phyloP scores from a whole-genome alignment of 2,797 vertebrate species.

The Apogon talboti region DNA sequence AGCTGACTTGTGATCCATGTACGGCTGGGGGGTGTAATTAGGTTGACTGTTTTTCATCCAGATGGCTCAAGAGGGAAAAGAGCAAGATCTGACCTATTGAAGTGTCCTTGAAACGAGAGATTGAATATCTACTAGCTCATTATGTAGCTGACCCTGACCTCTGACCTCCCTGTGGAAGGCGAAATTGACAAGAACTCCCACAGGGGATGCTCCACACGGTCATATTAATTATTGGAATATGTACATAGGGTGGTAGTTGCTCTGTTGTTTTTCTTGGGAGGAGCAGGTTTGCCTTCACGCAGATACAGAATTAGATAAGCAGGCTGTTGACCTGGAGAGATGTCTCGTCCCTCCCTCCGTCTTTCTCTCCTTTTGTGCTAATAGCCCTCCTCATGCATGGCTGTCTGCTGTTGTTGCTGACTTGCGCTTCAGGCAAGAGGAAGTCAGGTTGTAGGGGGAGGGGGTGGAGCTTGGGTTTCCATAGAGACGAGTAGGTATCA shows the following conservation, averaged over 20 bases:
- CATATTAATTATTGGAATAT: background rate
- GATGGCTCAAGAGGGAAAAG: slow-evolving; percentile 26
- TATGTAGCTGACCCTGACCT: slow-evolving; percentile 47
- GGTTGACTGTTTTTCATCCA: slow-evolving; percentile 12
- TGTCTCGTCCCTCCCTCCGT: slow-evolving; percentile 13
- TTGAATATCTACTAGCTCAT: slow-evolving; percentile 19
- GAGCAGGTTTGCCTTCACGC: background rate
- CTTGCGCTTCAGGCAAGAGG: slow-evolving; percentile 73
- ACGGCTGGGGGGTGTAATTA: slow-evolving; percentile 1
- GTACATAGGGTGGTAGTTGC: background rate
- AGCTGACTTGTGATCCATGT: background rate
- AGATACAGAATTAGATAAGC: slow-evolving; percentile 7
- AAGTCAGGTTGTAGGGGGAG: slow-evolving; percentile 66
- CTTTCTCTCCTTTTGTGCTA: background rate
- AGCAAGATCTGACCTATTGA: slow-evolving; percentile 38
- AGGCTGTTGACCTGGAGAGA: slow-evolving; percentile 12
- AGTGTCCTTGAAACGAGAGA: slow-evolving; percentile 55
- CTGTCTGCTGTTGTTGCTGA: slow-evolving; percentile 52
- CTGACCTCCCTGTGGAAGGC: slow-evolving; percentile 35
- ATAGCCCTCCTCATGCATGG: slow-evolving; percentile 4
- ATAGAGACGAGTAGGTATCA: slow-evolving; percentile 79
- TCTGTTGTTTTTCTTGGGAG: background rate
- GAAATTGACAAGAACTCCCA: slow-evolving; percentile 17
- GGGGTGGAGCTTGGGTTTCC: slow-evolving; percentile 74
- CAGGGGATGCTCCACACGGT: background rate